Base-by-base conservation (phyloP, 2,888 invertebrate genomes). In the Stegophylla sp. region DNA sequence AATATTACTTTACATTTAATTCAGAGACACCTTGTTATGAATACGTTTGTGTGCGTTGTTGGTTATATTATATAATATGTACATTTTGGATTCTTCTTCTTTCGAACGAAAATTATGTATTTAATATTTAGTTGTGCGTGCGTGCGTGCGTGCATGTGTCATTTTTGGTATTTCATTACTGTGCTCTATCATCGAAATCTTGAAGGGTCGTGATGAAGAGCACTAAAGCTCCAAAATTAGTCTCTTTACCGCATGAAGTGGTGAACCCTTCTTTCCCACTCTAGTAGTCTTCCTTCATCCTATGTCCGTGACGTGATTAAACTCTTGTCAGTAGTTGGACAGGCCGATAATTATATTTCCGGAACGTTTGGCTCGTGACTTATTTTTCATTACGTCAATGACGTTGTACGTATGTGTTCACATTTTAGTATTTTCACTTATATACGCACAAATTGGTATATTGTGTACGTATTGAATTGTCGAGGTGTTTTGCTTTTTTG, bases 331-430 rank as follows among this genome's bases (percentile, higher is more conserved):
- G 79, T 71, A 79, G 79, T 71, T 23, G 79, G 79, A 79, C 79
- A 71, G 79, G 79, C 71, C 61, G 79, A 79, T 79, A 79, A 79
- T 79, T 79, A 79, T 79, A 79, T 79, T 79, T 79, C 71, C 79
- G 71, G 79, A 71, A 79, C 79, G 79, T 71, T 79, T 79, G 79
- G 71, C 71, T 71, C 79, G 71, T 71, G 71, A 71, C 79, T 79
- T 79, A 61, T 79, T 79, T 77, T 79, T 79, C 79, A 79, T 67
- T 74, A 63, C 74, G 63, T 48, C 63, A 63, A 63, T 64, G 74
- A 63, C 34, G 74, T 51, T 23, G 17, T 66, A 13, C 43, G 64
- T 66, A 13, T 53, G 64, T 43, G 66, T 66, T 53, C 41, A 66
- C 20, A 26, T 51, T 64, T 51, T 66, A 53, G 64, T 43, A 63